Percentiles rank a stretch among this genome's conserved stretches.
These are phyloP conservation scores for Ataeniobius toweri DNA, from an alignment of 2,797 vertebrate species.

Conservation along the genomic window DNA sequence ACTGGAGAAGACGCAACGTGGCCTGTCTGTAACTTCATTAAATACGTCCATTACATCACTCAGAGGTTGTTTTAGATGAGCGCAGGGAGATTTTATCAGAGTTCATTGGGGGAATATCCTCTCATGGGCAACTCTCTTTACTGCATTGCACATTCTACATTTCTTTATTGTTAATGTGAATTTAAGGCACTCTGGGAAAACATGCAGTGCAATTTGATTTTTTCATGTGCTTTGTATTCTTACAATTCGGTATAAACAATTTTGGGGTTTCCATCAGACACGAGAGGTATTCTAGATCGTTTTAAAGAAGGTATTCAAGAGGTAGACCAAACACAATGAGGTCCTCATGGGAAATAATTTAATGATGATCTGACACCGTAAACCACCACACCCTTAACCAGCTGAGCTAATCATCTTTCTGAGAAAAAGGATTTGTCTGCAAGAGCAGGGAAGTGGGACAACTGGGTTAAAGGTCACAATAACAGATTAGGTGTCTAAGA, in stretches of 20 bases:
- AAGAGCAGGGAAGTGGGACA: slow-evolving; percentile 27
- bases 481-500: slow-evolving; percentile 69
- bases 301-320: slow-evolving; percentile 6
- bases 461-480: slow-evolving; percentile 63
- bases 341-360: slow-evolving; percentile 58
- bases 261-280: slow-evolving; percentile 3
- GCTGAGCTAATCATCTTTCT: slow-evolving; percentile 63
- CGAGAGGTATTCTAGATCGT: slow-evolving; percentile 7
- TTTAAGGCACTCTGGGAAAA: slow-evolving; percentile 14
- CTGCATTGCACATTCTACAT: slow-evolving; percentile 27
- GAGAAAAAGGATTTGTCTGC: slow-evolving; percentile 56
- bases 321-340: slow-evolving; percentile 27
- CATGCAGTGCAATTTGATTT: background rate
- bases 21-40: slow-evolving; percentile 71
- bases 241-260: slow-evolving; percentile 19
- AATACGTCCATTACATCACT: slow-evolving; percentile 74
- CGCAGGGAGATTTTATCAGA: slow-evolving; percentile 61
- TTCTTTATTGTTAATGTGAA: slow-evolving; percentile 7
- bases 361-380: slow-evolving; percentile 60
- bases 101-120: slow-evolving; percentile 59
- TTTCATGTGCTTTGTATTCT: slow-evolving; percentile 24
- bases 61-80: slow-evolving; percentile 62
- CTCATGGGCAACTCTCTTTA: slow-evolving; percentile 36
- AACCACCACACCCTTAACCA: slow-evolving; percentile 70
- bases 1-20: slow-evolving; percentile 54